Evolutionary conservation across 2,888 invertebrate genomes (phyloP), one percentile per base, ranked within the genome.

Genomic region (Amblyteles armatorius): DNA sequence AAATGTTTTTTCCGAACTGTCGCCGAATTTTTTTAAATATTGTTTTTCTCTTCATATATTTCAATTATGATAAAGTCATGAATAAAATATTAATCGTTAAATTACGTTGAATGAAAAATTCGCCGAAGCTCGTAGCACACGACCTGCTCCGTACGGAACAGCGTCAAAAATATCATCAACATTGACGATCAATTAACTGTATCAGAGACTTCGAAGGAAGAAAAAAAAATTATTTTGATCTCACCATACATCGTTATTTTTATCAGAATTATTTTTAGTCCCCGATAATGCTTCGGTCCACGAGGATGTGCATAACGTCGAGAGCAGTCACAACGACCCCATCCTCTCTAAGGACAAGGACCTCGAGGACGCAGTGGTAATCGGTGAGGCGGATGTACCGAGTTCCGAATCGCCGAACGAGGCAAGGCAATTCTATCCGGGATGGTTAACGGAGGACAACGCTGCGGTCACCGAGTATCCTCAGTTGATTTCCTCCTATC

Each of bases 221-320:
- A 48, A 11, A 40, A 11, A 1, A 2, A 1, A 4, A 48, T 16
- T 13, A 44, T 48, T 16, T 16, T 48, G 3, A 48, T 16, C 3
- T 48, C 13, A 13, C 44, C 16, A 48, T 3, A 48, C 1, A 48
- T 3, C 44, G 44, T 48, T 13, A 48, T 48, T 48, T 48, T 48
- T 16, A 48, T 16, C 16, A 48, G 44, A 48, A 48, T 48, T 48
- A 48, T 48, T 48, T 48, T 16, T 48, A 48, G 44, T 48, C 44
- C 44, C 44, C 3, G 44, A 48, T 16, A 16, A 48, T 1, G 16
- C 44, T 16, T 16, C 44, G 44, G 16, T 48, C 16, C 44, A 89
- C 33, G 76, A 89, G 11, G 91, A 92, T 29, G 72, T 91, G 11
- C 88, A 90, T 60, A 92, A 91, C 44, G 6, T 90, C 57, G 90